Evolutionary conservation across 1,140 invertebrate genomes (phyloP), one percentile per base, ranked within the genome.

Genomic region (Brachionus rubens): DNA sequence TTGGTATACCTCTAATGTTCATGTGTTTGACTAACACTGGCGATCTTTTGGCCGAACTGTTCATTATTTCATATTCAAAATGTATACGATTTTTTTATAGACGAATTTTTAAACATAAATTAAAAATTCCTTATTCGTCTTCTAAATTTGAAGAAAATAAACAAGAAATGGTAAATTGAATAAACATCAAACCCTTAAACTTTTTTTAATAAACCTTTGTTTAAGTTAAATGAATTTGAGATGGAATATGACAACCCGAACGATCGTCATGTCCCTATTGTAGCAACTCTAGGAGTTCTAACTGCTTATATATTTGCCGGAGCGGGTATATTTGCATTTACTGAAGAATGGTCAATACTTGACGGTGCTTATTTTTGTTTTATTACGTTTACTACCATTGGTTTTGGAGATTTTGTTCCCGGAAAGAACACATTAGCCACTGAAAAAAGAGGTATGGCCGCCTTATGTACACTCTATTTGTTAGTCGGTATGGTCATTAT

Each of bases 1-100:
- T 96, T 78, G 94, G 94, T 19, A 97, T 96, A 79, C 93, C 94
- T 0, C 84, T 96, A 67, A 94, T 96, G 91, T 88, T 97, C 67
- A 87, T 96, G 3, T 94, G 93, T 79, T 87, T 97, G 33, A 94
- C 93, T 43, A 95, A 95, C 82, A 95, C 97, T 77, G 93, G 94
- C n/a, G 92, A 95, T 82, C 90, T 94, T 67, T 92, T 97, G 91
- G 93, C 94, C 6, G 91, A 93, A 65, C 92, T 92, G 36, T 96
- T 96, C 85, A 90, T 91, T 77, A 93, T 93, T 81, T 83, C 93
- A 1, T 94, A 80, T 47, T 76, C 78, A n/a, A 76, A 62, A 33
- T 62, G 48, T 10, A 59, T 76, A 14, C 40, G 48, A 28, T 76
- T 46, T 47, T 10, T 76, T 12, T 76, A 65, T 52, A 28, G 56